A percentile compares a stretch with the other conserved stretches of the same genome.
These are phyloP conservation scores for Galerucella pusilla DNA, from an alignment of 2,888 invertebrate species.

Conservation along the genomic window DNA sequence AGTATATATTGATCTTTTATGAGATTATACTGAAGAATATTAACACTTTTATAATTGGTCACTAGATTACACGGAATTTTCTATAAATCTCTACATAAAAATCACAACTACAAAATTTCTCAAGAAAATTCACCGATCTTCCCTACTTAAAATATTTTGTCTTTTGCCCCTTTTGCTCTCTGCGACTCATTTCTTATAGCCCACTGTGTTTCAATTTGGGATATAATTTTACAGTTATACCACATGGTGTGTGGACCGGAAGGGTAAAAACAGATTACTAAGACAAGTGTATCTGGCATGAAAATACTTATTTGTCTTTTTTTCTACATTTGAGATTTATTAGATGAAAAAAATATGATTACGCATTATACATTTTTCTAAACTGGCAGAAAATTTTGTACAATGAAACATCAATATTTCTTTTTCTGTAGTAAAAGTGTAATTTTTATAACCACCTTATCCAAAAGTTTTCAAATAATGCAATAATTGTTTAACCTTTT, in stretches of 20 bases:
- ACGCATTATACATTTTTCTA: too few species aligned
- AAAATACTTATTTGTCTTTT: constrained; percentile 27
- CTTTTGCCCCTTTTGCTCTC: background rate
- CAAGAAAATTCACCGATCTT: background rate
- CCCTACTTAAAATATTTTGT: constrained; percentile 5
- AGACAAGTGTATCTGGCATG: constrained; percentile 41
- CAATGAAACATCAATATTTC: too few species aligned
- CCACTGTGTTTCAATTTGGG: constrained; percentile 37
- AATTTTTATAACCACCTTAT: too few species aligned
- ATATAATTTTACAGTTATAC: constrained; percentile 44
- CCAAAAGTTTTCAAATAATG: too few species aligned
- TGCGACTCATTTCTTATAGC: constrained; percentile 12
- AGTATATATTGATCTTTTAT: too few species aligned
- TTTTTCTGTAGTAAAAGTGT: too few species aligned
- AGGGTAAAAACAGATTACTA: constrained; percentile 40
- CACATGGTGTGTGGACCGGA: constrained; percentile 45
- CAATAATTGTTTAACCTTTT: too few species aligned
- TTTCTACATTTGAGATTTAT: constrained; percentile 11
- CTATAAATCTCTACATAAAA: too few species aligned
- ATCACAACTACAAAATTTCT: background rate
- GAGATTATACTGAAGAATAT: too few species aligned
- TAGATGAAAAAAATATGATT: background rate
- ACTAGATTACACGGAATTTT: too few species aligned
- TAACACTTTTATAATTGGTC: too few species aligned
- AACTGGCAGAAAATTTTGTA: too few species aligned